phyloP scores from a whole-genome alignment of 2,888 invertebrate genomes.

The Clepsis dumicolana region DNA sequence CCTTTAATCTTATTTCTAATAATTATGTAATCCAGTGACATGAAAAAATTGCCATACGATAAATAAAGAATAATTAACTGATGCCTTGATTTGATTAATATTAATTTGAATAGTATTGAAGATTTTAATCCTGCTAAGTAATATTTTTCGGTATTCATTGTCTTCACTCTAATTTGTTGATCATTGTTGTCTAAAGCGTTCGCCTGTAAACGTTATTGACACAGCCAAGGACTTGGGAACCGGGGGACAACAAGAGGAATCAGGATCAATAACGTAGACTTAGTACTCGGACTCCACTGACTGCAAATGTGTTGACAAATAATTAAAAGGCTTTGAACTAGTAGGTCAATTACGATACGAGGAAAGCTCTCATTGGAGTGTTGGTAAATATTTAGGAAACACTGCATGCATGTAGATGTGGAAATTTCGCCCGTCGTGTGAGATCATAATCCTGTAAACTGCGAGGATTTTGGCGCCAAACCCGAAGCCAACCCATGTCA shows the following conservation, averaged over 20 bases:
- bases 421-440: too few species aligned
- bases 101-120: too few species aligned
- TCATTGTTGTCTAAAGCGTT: not conserved
- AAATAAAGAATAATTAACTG: too few species aligned
- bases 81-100: too few species aligned
- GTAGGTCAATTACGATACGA: not conserved
- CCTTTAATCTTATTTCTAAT: too few species aligned
- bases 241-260: not conserved
- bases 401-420: too few species aligned
- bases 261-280: not conserved
- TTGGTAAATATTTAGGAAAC: too few species aligned
- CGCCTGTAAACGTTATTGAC: slow-evolving; percentile 1
- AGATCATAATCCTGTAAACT: not conserved
- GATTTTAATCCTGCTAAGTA: too few species aligned
- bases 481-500: not conserved
- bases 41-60: too few species aligned
- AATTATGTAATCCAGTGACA: too few species aligned
- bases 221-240: not conserved
- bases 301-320: not conserved
- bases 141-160: too few species aligned
- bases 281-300: not conserved
- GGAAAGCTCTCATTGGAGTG: too few species aligned
- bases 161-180: not conserved
- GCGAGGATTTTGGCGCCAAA: not conserved
- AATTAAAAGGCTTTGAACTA: not conserved